phyloP scores from a whole-genome alignment of 2,113 vertebrate species.

The Thamnophis sirtalis region DNA sequence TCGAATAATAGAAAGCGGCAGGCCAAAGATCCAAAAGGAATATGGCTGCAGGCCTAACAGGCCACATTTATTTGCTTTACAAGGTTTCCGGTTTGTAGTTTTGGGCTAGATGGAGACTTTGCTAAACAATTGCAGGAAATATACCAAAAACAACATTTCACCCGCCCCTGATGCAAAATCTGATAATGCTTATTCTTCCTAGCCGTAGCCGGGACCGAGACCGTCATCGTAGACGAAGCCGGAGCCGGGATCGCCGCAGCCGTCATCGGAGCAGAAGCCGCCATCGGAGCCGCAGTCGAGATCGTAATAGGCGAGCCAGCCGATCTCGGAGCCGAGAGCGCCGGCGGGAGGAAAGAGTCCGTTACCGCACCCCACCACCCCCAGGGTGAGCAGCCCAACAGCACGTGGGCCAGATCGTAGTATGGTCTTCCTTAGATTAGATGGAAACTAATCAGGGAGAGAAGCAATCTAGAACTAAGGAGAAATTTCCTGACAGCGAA shows the following conservation, averaged over 20 bases:
- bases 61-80: neutral
- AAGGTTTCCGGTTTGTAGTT: neutral
- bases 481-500: neutral
- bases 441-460: neutral
- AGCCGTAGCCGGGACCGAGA: constrained; percentile 53
- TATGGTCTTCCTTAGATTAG: neutral
- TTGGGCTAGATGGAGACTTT: no score
- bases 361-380: constrained; percentile 43
- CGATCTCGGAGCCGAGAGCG: constrained; percentile 50
- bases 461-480: neutral
- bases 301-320: constrained; percentile 41
- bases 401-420: neutral
- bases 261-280: constrained; percentile 35
- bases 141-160: neutral
- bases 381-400: constrained; percentile 31
- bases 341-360: constrained; percentile 40
- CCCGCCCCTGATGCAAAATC: neutral
- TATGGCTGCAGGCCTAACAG: no score
- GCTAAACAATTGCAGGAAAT: neutral
- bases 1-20: no score
- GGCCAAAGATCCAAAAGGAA: no score
- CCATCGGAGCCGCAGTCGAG: constrained; percentile 49
- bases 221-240: constrained; percentile 37
- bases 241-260: constrained; percentile 46
- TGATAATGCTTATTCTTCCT: neutral